Evolutionary conservation across 2,888 invertebrate genomes (phyloP).

Genomic region (Dynastes grantii): DNA sequence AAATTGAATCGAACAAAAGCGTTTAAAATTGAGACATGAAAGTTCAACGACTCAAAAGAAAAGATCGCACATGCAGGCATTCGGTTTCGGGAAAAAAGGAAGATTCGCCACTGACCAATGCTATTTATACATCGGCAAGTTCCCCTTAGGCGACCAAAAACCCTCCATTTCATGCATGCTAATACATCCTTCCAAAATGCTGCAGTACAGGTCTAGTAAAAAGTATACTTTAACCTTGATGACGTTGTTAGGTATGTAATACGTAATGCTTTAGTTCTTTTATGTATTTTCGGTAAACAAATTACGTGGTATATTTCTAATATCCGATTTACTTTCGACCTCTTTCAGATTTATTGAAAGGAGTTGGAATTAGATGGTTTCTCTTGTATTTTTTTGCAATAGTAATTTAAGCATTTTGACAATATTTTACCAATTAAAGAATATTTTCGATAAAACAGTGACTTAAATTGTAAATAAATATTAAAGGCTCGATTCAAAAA

Average conservation of each 20-base stretch:
- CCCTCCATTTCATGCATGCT: not conserved
- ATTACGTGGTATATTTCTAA: no score
- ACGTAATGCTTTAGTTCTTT: not conserved
- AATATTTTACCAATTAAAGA: no score
- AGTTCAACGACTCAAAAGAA: constrained; percentile 10
- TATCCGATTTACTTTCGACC: no score
- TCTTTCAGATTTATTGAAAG: no score
- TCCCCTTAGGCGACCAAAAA: not conserved
- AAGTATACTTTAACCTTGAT: not conserved
- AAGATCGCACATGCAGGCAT: not conserved
- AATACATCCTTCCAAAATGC: not conserved
- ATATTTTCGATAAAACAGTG: no score
- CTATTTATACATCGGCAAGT: constrained; percentile 4
- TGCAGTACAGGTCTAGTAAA: not conserved
- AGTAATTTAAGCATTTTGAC: no score
- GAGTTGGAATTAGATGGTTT: no score
- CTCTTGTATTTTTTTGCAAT: no score
- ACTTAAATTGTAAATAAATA: no score
- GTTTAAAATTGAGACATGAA: not conserved
- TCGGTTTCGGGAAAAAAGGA: not conserved
- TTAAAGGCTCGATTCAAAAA: no score
- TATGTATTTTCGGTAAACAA: not conserved
- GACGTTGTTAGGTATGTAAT: not conserved
- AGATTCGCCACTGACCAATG: not conserved
- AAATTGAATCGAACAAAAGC: no score